phyloP scores from a whole-genome alignment of 2,888 invertebrate genomes.

The Orthosia gracilis region DNA sequence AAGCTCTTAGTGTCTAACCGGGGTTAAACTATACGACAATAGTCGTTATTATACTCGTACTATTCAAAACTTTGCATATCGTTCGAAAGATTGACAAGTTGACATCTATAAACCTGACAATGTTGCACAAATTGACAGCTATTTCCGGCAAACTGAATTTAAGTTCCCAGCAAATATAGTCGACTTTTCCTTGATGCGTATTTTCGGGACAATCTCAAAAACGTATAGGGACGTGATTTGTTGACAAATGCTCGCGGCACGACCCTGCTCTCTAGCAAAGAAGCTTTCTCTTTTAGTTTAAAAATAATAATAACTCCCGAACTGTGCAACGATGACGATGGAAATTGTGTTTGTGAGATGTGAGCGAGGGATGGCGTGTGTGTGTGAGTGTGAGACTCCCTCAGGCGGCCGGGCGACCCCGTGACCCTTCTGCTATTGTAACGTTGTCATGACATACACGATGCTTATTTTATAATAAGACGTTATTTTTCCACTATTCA shows the following conservation, averaged over 20 bases:
- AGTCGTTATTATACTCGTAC: not conserved
- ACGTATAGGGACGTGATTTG: constrained; percentile 81
- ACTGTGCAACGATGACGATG: constrained; percentile 70
- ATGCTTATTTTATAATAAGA: constrained; percentile 60
- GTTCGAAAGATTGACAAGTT: constrained; percentile 2
- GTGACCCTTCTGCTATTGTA: constrained; percentile 70
- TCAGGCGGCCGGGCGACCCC: constrained; percentile 54
- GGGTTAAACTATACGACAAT: not conserved
- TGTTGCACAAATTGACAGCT: constrained; percentile 26
- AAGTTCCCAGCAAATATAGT: constrained; percentile 19
- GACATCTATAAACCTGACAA: constrained; percentile 24
- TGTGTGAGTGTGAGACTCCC: constrained; percentile 61
- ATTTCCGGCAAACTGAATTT: constrained; percentile 24
- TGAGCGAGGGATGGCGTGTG: constrained; percentile 33
- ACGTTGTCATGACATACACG: constrained; percentile 59
- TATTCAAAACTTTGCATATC: not conserved
- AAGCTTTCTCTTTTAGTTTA: constrained; percentile 76
- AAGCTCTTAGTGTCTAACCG: not conserved
- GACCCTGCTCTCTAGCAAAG: constrained; percentile 66
- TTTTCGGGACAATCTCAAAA: constrained; percentile 73
- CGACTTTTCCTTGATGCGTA: constrained; percentile 26
- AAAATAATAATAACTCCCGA: constrained; percentile 79
- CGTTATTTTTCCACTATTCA: constrained; percentile 52
- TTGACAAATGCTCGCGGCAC: constrained; percentile 81
- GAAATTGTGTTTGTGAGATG: constrained; percentile 65